Evolutionary conservation across 1,140 invertebrate species (phyloP).

Genomic region (Eriocheir sinensis): DNA sequence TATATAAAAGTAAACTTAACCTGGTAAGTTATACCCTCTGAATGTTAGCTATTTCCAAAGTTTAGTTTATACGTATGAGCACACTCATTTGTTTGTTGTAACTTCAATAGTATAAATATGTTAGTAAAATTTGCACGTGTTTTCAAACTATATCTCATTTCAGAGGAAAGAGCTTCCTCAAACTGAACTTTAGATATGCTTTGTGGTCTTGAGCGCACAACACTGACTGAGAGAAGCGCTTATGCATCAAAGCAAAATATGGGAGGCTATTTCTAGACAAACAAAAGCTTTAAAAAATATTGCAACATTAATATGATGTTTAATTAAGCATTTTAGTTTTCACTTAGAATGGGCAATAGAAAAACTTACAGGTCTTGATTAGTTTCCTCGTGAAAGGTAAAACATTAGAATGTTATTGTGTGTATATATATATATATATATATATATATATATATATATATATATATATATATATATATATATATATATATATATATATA

Average conservation of each 20-base stretch:
- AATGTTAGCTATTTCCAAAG: background rate
- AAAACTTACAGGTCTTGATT: slow-evolving; percentile 75
- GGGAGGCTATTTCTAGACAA: slow-evolving; percentile 23
- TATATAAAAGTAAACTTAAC: too few relatives aligned
- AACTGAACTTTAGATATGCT: background rate
- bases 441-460: slow-evolving; percentile 46
- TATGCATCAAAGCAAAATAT: slow-evolving; percentile 54
- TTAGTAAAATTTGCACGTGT: background rate
- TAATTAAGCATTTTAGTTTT: slow-evolving; percentile 51
- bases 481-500: slow-evolving; percentile 43
- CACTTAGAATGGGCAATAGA: slow-evolving; percentile 34
- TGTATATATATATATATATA: slow-evolving; percentile 56
- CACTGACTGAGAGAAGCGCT: slow-evolving; percentile 58
- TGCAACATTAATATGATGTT: slow-evolving; percentile 57
- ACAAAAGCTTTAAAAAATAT: slow-evolving; percentile 54
- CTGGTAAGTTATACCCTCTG: background rate
- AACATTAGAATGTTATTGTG: slow-evolving; percentile 61
- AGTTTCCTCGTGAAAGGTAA: slow-evolving; percentile 74
- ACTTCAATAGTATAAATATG: background rate
- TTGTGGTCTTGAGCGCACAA: background rate
- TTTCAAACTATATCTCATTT: background rate
- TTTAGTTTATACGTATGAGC: background rate
- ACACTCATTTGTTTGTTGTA: background rate
- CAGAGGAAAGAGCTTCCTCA: slow-evolving; percentile 8
- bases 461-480: slow-evolving; percentile 53